These are phyloP conservation scores for Euplexia lucipara DNA, from an alignment of 2,888 invertebrate species.

Conservation along the genomic window DNA sequence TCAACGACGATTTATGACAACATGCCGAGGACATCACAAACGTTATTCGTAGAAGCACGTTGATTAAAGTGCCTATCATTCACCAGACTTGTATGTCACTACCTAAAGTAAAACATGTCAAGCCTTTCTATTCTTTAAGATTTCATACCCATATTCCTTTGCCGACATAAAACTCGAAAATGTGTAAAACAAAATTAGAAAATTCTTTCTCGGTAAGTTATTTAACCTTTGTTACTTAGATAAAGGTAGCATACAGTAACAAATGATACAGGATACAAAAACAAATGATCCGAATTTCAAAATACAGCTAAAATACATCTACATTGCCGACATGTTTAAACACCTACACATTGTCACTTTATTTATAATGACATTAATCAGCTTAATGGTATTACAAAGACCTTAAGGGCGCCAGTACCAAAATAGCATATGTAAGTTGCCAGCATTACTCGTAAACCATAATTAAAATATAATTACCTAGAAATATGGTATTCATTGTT, in stretches of 20 bases:
- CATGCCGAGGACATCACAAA: slow-evolving; percentile 56
- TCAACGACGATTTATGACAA: slow-evolving; percentile 72
- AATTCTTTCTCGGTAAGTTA: too few relatives aligned
- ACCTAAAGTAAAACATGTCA: slow-evolving; percentile 44
- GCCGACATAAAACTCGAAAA: not conserved
- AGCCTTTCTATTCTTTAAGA: slow-evolving; percentile 18
- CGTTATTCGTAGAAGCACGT: slow-evolving; percentile 54
- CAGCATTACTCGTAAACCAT: slow-evolving; percentile 12
- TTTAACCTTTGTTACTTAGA: too few relatives aligned
- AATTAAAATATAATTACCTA: slow-evolving; percentile 50
- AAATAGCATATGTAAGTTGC: slow-evolving; percentile 19
- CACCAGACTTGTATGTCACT: slow-evolving; percentile 35
- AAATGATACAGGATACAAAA: slow-evolving; percentile 2
- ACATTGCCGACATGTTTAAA: not conserved
- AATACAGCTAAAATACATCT: slow-evolving; percentile 12
- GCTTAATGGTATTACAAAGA: slow-evolving; percentile 23
- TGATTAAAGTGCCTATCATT: slow-evolving; percentile 67
- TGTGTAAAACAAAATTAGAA: not conserved
- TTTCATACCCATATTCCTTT: not conserved
- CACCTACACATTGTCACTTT: slow-evolving; percentile 16
- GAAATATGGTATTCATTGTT: slow-evolving; percentile 54
- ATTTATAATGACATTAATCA: slow-evolving; percentile 41
- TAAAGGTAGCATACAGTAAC: not conserved
- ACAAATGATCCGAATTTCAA: not conserved
- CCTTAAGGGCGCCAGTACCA: slow-evolving; percentile 15